A percentile compares a stretch with the other conserved stretches of the same genome.
Evolutionary conservation across 2,113 vertebrate species (phyloP).

Genomic region (Cheilinus undulatus): DNA sequence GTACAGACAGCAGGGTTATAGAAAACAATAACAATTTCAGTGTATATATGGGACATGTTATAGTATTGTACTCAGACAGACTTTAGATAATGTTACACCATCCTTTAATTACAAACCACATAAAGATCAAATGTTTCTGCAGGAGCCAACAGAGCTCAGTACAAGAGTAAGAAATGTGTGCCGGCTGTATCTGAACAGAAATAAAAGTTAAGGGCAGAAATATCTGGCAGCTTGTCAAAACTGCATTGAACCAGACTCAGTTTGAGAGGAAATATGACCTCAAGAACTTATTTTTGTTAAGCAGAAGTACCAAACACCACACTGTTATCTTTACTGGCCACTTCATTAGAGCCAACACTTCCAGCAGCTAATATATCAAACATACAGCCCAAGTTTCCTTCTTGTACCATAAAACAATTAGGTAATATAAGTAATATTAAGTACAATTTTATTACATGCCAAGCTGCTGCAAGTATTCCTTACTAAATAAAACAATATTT

Average conservation of each 20-base stretch:
- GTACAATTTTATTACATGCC: slow-evolving; percentile 24
- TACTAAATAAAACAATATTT: background rate
- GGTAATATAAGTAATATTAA: slow-evolving; percentile 18
- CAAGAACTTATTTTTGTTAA: slow-evolving; percentile 22
- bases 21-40: background rate
- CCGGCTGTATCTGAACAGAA: slow-evolving; percentile 1
- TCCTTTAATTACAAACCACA: slow-evolving; percentile 19
- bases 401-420: background rate
- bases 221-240: slow-evolving; percentile 1
- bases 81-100: background rate
- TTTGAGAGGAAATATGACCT: slow-evolving; percentile 24
- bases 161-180: slow-evolving; percentile 7
- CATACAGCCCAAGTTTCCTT: too few relatives aligned
- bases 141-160: background rate
- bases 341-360: slow-evolving; percentile 5
- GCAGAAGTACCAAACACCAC: background rate
- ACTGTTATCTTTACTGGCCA: slow-evolving; percentile 3
- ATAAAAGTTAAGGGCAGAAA: background rate
- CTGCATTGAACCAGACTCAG: slow-evolving; percentile 29
- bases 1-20: background rate
- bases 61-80: background rate
- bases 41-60: background rate
- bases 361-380: slow-evolving; percentile 20
- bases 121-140: background rate
- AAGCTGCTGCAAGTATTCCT: slow-evolving; percentile 20